Evolutionary conservation across 92 coral and sea anemone species (phyloP), one percentile per base, ranked within the genome.

Genomic region (Epizoanthus fatuus): DNA sequence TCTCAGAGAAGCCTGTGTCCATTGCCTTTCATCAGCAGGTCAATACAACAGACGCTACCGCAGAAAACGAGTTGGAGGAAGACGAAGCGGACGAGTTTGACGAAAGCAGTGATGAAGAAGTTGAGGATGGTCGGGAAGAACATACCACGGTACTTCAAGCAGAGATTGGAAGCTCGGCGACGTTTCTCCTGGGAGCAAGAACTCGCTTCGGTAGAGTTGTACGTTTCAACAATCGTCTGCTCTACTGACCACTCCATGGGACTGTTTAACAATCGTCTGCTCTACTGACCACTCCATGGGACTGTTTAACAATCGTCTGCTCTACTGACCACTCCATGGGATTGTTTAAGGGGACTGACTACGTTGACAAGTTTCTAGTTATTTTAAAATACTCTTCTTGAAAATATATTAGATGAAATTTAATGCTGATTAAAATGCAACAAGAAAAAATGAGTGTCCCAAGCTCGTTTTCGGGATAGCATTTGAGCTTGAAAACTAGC

Each of bases 131-230:
- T 52, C 15, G 40, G n/a, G 92, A 49, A 19, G 92, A 49, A 19
- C n/a, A 59, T n/a, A 56, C 4, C 3, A 25, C 15, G 22, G 17
- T 75, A 4, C 22, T 71, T 3, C 86, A 79, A 80, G 89, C 78
- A 49, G 89, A 89, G 80, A 72, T 89, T 52, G 86, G 89, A 49
- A 89, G 89, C 79, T 71, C 89, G 6, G 79, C 89, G 69, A 89
- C 57, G 42, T 89, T 84, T 75, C 64, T 89, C 62, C 53, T 83
- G 54, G 92, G 92, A 13, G 85, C 84, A 55, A 44, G 71, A 53
- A 72, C 92, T 22, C 80, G 92, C 20, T 83, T 83, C 69, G 88
- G 92, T 1, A 88, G 92, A 45, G 92, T 68, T 25, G 56, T 83
- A n/a, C n/a, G 85, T 8, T 57, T 75, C 25, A 88, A 88, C 73